phyloP scores from a whole-genome alignment of 2,797 vertebrate species.

The Malacoctenus gilli region DNA sequence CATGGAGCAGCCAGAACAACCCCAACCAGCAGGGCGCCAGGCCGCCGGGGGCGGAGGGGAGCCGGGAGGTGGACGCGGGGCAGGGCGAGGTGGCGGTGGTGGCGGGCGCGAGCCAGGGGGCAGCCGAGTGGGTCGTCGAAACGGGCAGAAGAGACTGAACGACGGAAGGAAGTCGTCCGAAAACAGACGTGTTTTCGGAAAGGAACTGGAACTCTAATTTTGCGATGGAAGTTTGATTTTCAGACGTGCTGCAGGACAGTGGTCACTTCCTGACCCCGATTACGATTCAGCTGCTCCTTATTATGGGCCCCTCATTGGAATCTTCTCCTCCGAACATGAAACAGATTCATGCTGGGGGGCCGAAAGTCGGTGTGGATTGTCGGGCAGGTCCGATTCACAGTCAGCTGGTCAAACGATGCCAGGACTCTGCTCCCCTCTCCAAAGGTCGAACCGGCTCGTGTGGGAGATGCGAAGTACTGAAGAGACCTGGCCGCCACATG shows the following conservation, averaged over 20 bases:
- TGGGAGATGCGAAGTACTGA: neutral
- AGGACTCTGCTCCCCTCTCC: no score
- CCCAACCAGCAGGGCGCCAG: conserved; percentile 71
- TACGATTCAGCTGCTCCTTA: conserved; percentile 10
- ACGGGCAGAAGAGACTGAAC: conserved; percentile 30
- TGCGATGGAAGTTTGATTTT: no score
- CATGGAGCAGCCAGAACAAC: conserved; percentile 89
- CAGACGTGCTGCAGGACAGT: conserved; percentile 32
- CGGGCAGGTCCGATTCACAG: no score
- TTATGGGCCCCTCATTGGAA: conserved; percentile 1
- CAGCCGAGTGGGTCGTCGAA: neutral
- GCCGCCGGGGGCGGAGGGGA: conserved; percentile 36
- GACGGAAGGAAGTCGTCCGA: neutral
- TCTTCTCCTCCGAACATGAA: conserved; percentile 5
- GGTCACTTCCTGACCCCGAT: conserved; percentile 22
- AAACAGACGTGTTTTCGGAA: no score
- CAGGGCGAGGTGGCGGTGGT: conserved; percentile 45
- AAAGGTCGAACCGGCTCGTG: no score
- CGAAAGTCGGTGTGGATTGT: no score
- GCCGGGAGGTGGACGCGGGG: conserved; percentile 19
- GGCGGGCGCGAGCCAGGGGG: conserved; percentile 35
- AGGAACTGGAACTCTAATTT: no score
- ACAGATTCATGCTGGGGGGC: conserved; percentile 5
- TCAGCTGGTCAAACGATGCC: no score
- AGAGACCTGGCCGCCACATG: neutral